phyloP scores from a whole-genome alignment of 2,888 invertebrate genomes.

The Lampropteryx suffumata region DNA sequence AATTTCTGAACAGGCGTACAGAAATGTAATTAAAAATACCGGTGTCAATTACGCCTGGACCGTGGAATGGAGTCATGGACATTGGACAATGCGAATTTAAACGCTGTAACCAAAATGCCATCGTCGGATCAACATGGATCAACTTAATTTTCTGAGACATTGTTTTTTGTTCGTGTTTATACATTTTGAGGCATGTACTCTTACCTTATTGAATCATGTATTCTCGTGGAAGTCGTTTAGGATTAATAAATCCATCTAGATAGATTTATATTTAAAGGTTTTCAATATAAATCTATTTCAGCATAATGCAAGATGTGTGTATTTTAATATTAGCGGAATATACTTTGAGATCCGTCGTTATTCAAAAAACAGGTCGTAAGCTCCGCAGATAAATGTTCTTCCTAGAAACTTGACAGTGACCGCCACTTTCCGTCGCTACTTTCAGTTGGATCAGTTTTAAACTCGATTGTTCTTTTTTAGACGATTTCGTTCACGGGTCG shows the following conservation, averaged over 20 bases:
- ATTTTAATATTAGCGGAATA: no score
- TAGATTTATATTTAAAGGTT: no score
- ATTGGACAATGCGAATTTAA: conserved; percentile 43
- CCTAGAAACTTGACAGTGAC: background rate
- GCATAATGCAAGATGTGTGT: no score
- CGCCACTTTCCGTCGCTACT: background rate
- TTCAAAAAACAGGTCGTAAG: background rate
- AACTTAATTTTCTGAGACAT: no score
- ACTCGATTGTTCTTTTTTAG: background rate
- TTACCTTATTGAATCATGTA: no score
- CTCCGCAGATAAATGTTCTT: background rate
- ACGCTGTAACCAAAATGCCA: conserved; percentile 10
- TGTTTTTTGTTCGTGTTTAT: no score
- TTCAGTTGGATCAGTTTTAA: background rate
- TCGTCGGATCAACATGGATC: no score
- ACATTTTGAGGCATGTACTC: no score
- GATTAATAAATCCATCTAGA: no score
- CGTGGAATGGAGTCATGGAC: conserved; percentile 48
- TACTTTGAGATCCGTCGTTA: background rate
- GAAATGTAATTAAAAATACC: conserved; percentile 52
- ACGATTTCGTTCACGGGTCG: background rate
- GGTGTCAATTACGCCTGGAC: conserved; percentile 44
- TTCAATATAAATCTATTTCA: no score
- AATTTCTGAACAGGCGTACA: conserved; percentile 38
- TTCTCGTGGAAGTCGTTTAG: no score